These are phyloP conservation scores for Cotesia typhae DNA, from an alignment of 1,140 invertebrate species.

Conservation along the genomic window DNA sequence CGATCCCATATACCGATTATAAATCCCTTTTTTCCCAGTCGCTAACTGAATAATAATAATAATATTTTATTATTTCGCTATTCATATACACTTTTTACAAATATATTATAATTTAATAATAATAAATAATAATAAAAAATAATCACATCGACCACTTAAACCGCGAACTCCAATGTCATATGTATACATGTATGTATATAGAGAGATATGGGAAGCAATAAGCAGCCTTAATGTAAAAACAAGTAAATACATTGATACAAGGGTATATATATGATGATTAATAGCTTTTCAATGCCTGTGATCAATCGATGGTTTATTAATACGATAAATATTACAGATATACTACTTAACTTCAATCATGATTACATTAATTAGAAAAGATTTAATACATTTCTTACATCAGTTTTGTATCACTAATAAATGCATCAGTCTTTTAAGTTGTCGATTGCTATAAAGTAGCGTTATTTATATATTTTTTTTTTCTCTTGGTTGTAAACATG, in stretches of 20 bases:
- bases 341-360: slow-evolving; percentile 3
- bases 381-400: background rate
- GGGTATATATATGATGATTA: slow-evolving; percentile 16
- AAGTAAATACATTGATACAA: background rate
- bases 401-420: background rate
- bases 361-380: background rate
- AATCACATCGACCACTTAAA: background rate
- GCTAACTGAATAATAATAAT: too few species aligned
- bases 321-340: slow-evolving; percentile 14
- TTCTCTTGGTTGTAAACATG: background rate
- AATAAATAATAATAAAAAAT: background rate
- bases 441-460: too few species aligned
- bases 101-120: too few species aligned
- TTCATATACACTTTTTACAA: too few species aligned
- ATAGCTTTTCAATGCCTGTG: slow-evolving; percentile 13
- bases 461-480: background rate
- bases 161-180: background rate
- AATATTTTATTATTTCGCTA: too few species aligned
- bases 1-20: slow-evolving; percentile 21
- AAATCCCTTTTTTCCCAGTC: slow-evolving; percentile 14
- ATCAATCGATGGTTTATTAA: slow-evolving; percentile 21
- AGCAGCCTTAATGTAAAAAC: background rate
- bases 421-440: too few species aligned
- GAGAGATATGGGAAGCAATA: background rate
- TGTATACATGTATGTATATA: background rate